Conservation (phyloP, 2,113 vertebrate genomes). For the Gobio gobio region DNA sequence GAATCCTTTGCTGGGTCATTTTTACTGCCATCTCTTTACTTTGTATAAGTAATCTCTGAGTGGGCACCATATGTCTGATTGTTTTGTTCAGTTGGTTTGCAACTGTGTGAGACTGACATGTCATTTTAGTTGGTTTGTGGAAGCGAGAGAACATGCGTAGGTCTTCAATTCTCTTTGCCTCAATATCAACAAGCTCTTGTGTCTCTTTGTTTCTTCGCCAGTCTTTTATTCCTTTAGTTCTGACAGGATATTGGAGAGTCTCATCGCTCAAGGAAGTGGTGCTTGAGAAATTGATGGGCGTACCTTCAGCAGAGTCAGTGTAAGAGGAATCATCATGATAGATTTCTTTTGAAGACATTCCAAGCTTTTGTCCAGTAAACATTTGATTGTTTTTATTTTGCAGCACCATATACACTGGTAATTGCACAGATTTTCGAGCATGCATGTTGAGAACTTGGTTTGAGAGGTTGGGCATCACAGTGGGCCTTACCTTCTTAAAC, state of each 20-base stretch:
- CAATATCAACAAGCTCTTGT: slow-evolving; percentile 60
- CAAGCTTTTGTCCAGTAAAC: slow-evolving; percentile 71
- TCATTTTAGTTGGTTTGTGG: slow-evolving; percentile 72
- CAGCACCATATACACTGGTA: slow-evolving; percentile 93
- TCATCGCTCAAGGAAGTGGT: slow-evolving; percentile 90
- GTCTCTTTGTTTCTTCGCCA: slow-evolving; percentile 69
- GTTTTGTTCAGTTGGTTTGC: slow-evolving; percentile 62
- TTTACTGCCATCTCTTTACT: slow-evolving; percentile 77
- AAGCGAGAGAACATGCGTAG: slow-evolving; percentile 77
- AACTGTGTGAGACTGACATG: slow-evolving; percentile 62
- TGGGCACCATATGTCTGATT: slow-evolving; percentile 70
- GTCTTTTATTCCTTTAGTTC: slow-evolving; percentile 71
- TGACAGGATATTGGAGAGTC: slow-evolving; percentile 83
- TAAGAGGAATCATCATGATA: slow-evolving; percentile 85
- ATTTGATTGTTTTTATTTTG: slow-evolving; percentile 80
- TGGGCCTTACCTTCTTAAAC: slow-evolving; percentile 87
- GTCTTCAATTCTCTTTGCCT: slow-evolving; percentile 70
- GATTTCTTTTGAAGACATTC: slow-evolving; percentile 75
- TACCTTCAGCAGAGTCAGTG: slow-evolving; percentile 90
- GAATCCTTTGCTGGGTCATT: slow-evolving; percentile 72
- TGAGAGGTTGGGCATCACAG: slow-evolving; percentile 79
- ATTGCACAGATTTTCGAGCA: slow-evolving; percentile 77
- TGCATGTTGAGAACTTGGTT: slow-evolving; percentile 81
- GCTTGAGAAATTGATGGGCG: slow-evolving; percentile 89
- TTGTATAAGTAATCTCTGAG: slow-evolving; percentile 76